These are phyloP conservation scores for Datnioides undecimradiatus DNA, from an alignment of 2,113 vertebrate species.

Conservation along the genomic window DNA sequence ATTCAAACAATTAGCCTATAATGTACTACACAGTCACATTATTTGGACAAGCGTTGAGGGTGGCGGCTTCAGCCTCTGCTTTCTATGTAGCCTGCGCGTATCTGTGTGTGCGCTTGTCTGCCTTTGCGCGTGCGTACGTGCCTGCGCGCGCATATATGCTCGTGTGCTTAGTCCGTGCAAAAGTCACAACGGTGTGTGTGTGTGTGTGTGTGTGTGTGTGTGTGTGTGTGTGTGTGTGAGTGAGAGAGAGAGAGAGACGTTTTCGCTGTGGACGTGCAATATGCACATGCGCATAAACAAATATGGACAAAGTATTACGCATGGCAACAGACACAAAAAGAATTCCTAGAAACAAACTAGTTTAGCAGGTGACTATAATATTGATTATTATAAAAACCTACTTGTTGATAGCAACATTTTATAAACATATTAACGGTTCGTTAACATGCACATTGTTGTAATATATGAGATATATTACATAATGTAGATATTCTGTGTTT, in stretches of 20 bases:
- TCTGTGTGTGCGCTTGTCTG: not conserved
- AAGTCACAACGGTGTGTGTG: not conserved
- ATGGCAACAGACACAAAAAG: not conserved
- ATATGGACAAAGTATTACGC: not conserved
- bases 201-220: not conserved
- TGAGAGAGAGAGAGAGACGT: no score
- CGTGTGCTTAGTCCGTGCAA: not conserved
- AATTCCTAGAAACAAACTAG: not conserved
- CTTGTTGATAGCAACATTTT: conserved; percentile 40
- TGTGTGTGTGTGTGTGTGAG: not conserved
- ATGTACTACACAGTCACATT: conserved; percentile 33
- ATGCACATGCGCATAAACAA: not conserved
- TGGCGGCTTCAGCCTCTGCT: conserved; percentile 25
- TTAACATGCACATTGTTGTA: not conserved
- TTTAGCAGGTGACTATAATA: not conserved
- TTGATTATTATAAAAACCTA: conserved; percentile 12
- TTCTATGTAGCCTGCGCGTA: not conserved
- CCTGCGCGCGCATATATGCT: not conserved
- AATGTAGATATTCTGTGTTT: not conserved
- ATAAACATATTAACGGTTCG: not conserved
- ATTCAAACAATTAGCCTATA: conserved; percentile 61
- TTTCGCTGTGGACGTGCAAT: not conserved
- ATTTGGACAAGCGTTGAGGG: conserved; percentile 49
- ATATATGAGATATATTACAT: not conserved
- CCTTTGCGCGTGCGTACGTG: not conserved